A percentile compares a stretch with the other conserved stretches of the same genome.
phyloP scores from a whole-genome alignment of 1,140 invertebrate species.

The Procambarus virginalis region DNA sequence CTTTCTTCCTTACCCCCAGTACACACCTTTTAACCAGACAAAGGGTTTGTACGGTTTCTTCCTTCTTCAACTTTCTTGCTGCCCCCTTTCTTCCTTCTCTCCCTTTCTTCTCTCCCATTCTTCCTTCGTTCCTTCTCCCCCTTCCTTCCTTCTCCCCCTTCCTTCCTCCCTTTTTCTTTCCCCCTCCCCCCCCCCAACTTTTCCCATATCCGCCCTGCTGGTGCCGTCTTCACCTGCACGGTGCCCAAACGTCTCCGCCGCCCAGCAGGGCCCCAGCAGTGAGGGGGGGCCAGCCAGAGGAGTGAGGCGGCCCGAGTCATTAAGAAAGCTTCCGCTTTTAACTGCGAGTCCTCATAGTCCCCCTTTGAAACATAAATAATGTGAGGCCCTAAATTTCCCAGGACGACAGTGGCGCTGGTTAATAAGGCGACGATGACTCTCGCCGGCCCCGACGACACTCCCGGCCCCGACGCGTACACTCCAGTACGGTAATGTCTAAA shows the following conservation, averaged over 20 bases:
- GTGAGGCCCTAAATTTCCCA: not conserved
- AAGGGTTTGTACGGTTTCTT: too few relatives aligned
- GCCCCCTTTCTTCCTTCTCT: not conserved
- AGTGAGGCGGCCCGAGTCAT: too few relatives aligned
- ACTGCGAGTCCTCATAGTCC: not conserved
- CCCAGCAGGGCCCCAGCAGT: too few relatives aligned
- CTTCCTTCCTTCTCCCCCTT: not conserved
- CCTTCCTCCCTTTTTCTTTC: not conserved
- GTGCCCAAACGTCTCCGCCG: too few relatives aligned
- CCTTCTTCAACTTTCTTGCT: not conserved
- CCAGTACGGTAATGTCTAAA: slow-evolving; percentile 14
- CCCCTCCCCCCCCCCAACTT: too few relatives aligned
- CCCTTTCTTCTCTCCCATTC: too few relatives aligned
- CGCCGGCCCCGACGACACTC: not conserved
- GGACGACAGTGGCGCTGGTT: not conserved
- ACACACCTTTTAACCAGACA: not conserved
- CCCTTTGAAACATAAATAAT: not conserved
- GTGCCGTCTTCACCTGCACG: not conserved
- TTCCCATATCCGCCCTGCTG: not conserved
- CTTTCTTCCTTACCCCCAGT: too few relatives aligned
- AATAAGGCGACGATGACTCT: slow-evolving; percentile 23
- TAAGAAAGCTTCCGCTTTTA: too few relatives aligned
- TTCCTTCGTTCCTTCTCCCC: not conserved
- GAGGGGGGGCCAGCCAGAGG: too few relatives aligned
- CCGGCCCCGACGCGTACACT: not conserved